Base-by-base conservation (phyloP, 1,140 invertebrate genomes). In the Atta texana region DNA sequence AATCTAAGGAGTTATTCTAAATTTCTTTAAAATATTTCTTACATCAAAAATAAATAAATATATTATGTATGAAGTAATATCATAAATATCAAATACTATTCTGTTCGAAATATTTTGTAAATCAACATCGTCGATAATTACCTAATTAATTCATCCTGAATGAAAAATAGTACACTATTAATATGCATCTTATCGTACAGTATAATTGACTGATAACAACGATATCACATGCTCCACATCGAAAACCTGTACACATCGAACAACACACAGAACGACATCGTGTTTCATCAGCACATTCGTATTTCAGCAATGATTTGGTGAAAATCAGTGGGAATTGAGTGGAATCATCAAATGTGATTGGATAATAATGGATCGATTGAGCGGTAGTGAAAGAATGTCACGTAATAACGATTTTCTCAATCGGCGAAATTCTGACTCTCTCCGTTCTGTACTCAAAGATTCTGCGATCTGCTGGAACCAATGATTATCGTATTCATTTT, bases 391-490 rank as follows among this genome's bases (percentile, higher is more conserved):
- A 61, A 68, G 64, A 85, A 76, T 69, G 57, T 69, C 24, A 44
- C 18, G 18, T 21, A 66, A 86, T 51, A 68, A 61, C 24, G 14
- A 68, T 61, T 64, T 64, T 61, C 53, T 34, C 28, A 53, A 85
- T 53, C 75, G 76, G 18, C 55, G 61, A 39, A 89, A 72, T 31
- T 86, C 71, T 64, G 78, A 82, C 69, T 81, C 77, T 77, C 28
- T 77, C 28, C 76, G 49, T 63, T 84, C 31, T 72, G 57, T 39
- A 59, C 8, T 61, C 44, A 53, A 77, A 85, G 55, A 87, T 59
- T 81, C 80, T 94, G 92, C 92, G 94, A 95, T 94, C 94, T 94
- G 94, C 94, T 95, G 94, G 94, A 94, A 95, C 94, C 78, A 89
- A 66, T 82, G 31, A 88, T 90, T 85, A 87, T 14, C 31, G 71